A percentile compares a stretch with the other conserved stretches of the same genome.
Conservation (phyloP, 2,797 vertebrate species). For the Gymnoscopelus braueri region DNA sequence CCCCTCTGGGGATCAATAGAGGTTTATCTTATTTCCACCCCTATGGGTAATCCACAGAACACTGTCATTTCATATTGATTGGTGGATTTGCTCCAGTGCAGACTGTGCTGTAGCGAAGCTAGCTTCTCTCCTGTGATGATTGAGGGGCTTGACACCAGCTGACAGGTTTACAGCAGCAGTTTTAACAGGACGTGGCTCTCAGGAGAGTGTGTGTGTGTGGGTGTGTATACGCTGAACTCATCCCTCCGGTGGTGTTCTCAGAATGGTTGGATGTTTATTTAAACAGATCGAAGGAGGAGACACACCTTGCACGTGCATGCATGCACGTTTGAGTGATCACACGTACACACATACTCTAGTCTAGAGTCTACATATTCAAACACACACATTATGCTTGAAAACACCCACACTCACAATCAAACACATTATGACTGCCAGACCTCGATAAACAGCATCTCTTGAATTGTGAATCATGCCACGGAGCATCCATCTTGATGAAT, state of each 20-base stretch:
- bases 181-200: conserved; percentile 37
- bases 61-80: not conserved
- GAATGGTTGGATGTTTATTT: conserved; percentile 61
- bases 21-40: no score
- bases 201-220: not conserved
- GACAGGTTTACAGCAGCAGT: conserved; percentile 60
- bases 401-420: not conserved
- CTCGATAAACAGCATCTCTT: conserved; percentile 34
- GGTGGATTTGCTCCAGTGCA: not conserved
- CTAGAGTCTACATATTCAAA: no score
- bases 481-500: conserved; percentile 36
- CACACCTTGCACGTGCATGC: conserved; percentile 20
- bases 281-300: conserved; percentile 38
- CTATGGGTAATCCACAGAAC: not conserved
- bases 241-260: conserved; percentile 47
- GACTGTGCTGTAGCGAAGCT: not conserved
- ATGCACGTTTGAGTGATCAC: not conserved
- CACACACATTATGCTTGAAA: not conserved
- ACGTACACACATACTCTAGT: not conserved
- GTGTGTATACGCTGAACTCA: conserved; percentile 50
- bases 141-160: conserved; percentile 38
- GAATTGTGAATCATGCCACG: not conserved
- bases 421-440: conserved; percentile 23
- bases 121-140: conserved; percentile 28
- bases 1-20: no score